Evolutionary conservation across 2,888 invertebrate genomes (phyloP), one percentile per base, ranked within the genome.

Genomic region (Tigriopus californicus): DNA sequence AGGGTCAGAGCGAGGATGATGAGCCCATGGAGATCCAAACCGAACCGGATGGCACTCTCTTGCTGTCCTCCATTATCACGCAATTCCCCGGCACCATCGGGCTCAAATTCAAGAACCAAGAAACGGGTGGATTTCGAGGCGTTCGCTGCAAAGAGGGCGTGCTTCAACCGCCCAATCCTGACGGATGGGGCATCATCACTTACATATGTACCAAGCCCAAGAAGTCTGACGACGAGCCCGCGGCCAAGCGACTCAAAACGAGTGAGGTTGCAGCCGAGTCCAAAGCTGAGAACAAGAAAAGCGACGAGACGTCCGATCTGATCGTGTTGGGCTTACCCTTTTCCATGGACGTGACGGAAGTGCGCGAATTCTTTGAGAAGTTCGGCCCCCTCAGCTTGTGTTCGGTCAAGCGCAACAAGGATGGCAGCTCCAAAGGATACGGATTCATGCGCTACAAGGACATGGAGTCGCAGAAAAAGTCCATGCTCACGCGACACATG

Each of bases 31-130:
- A 97, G 74, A 77, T 97, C 66, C 97, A 95, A n/a, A 83, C 85
- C 61, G 95, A 97, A 74, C 81, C 86, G 67, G 94, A 97, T 74
- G 86, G 87, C 61, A 90, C 90, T 22, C 74, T 97, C 63, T 75
- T 94, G 62, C 75, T 98, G 67, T 85, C 91, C 61, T 98, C 98
- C n/a, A 76, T 99, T 61, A 82, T 90, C 65, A 95, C 91, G 54
- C 94, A 97, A 72, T 98, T 91, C 75, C 97, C 97, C 61, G 95
- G 95, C 64, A 86, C 94, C 49, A 91, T 90, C 71, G 98, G 98
- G 40, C 77, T 98, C 60, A 98, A 98, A 76, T 98, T 90, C 67
- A 80, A 92, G 62, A 91, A 91, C 72, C 84, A 88, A 41, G 94
- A 92, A 64, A 85, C 85, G 41, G 83, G 86, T 67, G 80, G 84